Percentiles rank a stretch among this genome's conserved stretches.
Conservation (phyloP, 2,797 vertebrate species). For the Sebastes diploproa region DNA sequence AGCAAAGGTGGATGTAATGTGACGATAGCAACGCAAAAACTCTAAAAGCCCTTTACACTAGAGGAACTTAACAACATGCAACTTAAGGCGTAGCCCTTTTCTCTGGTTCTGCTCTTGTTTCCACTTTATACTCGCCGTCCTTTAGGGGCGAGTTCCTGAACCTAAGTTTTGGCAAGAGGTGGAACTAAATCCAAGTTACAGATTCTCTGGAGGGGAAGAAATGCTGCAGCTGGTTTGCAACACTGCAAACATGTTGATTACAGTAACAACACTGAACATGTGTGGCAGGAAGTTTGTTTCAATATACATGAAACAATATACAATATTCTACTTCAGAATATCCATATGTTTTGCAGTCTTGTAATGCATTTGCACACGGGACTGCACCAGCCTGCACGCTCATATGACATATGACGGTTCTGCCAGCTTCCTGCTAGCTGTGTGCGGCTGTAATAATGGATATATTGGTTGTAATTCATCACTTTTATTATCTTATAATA, state of each 20-base stretch:
- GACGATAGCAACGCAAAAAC: background rate
- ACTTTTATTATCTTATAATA: too few species aligned
- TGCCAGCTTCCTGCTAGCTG: too few species aligned
- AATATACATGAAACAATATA: too few species aligned
- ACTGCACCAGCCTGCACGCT: too few species aligned
- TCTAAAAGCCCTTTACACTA: background rate
- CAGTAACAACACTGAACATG: background rate
- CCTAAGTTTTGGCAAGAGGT: background rate
- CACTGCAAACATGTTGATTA: background rate
- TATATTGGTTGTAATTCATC: too few species aligned
- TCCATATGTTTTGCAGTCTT: background rate
- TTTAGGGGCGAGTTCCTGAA: background rate
- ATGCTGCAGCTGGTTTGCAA: background rate
- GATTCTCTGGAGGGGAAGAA: background rate
- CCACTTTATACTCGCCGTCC: background rate
- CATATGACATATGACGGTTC: too few species aligned
- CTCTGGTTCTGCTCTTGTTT: background rate
- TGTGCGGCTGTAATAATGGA: too few species aligned
- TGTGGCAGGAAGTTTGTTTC: too few species aligned
- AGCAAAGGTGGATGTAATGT: background rate
- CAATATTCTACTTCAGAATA: background rate
- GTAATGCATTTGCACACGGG: background rate
- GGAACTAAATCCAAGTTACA: background rate
- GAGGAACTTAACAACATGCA: background rate
- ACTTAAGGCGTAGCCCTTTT: background rate